phyloP scores from a whole-genome alignment of 2,888 invertebrate species.

The Busseola fusca region DNA sequence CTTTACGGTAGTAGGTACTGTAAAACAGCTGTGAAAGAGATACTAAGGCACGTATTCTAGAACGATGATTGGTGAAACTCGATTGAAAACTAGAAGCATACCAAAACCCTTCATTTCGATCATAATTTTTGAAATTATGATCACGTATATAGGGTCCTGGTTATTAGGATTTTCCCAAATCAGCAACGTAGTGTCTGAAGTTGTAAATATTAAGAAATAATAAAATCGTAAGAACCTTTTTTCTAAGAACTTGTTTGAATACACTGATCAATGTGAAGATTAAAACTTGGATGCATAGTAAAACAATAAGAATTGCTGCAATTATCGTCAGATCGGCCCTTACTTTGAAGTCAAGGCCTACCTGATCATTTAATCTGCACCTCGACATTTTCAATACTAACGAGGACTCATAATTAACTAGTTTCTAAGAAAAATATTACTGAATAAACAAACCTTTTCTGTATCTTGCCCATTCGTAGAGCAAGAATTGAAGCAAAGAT shows the following conservation, averaged over 20 bases:
- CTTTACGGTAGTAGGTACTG: background rate
- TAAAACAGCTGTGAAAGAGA: background rate
- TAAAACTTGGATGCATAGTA: constrained; percentile 45
- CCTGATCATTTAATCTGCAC: constrained; percentile 43
- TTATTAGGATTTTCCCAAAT: background rate
- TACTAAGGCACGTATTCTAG: background rate
- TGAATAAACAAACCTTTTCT: constrained; percentile 15
- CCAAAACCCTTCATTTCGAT: background rate
- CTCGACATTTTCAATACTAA: constrained; percentile 50
- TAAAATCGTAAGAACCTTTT: background rate
- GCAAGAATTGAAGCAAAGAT: constrained; percentile 20
- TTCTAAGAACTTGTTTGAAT: constrained; percentile 22
- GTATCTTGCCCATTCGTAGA: constrained; percentile 8
- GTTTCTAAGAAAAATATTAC: constrained; percentile 45
- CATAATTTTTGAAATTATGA: too few relatives aligned
- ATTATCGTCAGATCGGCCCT: constrained; percentile 57
- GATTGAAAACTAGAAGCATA: background rate
- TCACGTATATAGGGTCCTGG: too few relatives aligned
- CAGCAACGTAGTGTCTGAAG: background rate
- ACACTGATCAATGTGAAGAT: constrained; percentile 26
- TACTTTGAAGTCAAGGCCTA: constrained; percentile 61
- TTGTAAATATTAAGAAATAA: background rate
- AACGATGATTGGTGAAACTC: constrained; percentile 5
- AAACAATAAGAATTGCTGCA: constrained; percentile 55
- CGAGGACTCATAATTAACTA: constrained; percentile 34